Percentiles rank a stretch among this genome's conserved stretches.
Evolutionary conservation across 2,888 invertebrate species (phyloP).

Genomic region (Smittia aterrima): DNA sequence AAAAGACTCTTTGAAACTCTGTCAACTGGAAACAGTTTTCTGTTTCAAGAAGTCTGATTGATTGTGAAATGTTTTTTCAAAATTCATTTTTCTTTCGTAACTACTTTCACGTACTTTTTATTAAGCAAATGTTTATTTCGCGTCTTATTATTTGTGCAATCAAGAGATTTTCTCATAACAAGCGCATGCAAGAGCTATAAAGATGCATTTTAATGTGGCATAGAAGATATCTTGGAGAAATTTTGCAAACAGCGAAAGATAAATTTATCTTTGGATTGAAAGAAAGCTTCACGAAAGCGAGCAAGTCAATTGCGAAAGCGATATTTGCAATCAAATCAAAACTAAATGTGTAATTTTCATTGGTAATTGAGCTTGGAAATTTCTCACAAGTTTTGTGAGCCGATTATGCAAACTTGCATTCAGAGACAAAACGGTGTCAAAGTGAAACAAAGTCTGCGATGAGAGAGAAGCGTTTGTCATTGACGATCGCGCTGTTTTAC

Average conservation of each 20-base stretch:
- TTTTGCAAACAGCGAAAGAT: neutral
- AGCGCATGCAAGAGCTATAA: constrained; percentile 10
- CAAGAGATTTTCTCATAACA: neutral
- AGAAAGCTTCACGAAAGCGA: neutral
- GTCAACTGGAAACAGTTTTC: too few species aligned
- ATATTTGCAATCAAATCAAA: constrained; percentile 15
- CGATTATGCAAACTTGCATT: constrained; percentile 3
- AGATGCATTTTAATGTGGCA: neutral
- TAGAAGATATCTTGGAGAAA: constrained; percentile 28
- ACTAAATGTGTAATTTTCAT: neutral
- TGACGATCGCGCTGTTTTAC: neutral
- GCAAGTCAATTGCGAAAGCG: neutral
- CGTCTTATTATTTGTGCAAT: constrained; percentile 31
- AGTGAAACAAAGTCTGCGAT: neutral
- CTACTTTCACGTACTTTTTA: constrained; percentile 36
- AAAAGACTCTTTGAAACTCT: too few species aligned
- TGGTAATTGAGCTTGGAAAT: neutral
- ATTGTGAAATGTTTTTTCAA: constrained; percentile 12
- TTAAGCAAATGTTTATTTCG: neutral
- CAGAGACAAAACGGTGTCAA: neutral
- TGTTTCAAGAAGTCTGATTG: too few species aligned
- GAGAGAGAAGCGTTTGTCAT: neutral
- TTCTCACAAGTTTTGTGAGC: neutral
- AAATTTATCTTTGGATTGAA: neutral
- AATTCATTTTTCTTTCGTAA: neutral